These are phyloP conservation scores for Apodemus speciosus DNA, from an alignment of 2,113 vertebrate genomes.

Conservation along the genomic window DNA sequence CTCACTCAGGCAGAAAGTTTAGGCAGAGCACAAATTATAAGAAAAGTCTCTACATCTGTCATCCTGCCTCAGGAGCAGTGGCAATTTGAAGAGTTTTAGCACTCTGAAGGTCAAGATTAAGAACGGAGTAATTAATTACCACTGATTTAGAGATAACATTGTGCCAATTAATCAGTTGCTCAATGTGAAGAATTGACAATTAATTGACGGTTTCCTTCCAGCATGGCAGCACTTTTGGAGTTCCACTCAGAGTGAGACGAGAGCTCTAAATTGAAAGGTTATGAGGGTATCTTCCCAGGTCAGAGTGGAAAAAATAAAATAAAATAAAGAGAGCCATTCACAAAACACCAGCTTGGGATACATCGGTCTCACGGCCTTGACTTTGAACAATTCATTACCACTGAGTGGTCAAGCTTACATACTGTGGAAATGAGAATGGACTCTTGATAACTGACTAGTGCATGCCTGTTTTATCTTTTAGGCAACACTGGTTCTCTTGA, in stretches of 20 bases:
- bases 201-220: conserved; percentile 83
- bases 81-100: conserved; percentile 82
- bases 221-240: conserved; percentile 77
- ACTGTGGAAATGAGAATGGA: rapidly evolving
- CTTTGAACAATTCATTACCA: rapidly evolving
- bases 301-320: background rate
- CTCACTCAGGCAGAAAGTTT: conserved; percentile 75
- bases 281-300: conserved; percentile 50
- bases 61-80: conserved; percentile 75
- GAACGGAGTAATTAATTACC: conserved; percentile 83
- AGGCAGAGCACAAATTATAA: conserved; percentile 75
- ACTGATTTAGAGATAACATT: conserved; percentile 85
- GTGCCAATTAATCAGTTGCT: conserved; percentile 87
- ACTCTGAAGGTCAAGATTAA: conserved; percentile 84
- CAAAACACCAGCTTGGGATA: background rate
- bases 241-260: conserved; percentile 70
- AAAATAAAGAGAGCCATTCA: background rate
- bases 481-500: background rate
- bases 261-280: conserved; percentile 53
- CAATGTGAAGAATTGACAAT: conserved; percentile 82
- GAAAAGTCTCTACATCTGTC: conserved; percentile 80
- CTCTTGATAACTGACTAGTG: rapidly evolving
- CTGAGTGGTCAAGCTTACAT: rapidly evolving
- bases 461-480: background rate
- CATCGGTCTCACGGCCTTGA: rapidly evolving